Evolutionary conservation across 2,113 vertebrate species (phyloP).

Genomic region (Entomyzon cyanotis): DNA sequence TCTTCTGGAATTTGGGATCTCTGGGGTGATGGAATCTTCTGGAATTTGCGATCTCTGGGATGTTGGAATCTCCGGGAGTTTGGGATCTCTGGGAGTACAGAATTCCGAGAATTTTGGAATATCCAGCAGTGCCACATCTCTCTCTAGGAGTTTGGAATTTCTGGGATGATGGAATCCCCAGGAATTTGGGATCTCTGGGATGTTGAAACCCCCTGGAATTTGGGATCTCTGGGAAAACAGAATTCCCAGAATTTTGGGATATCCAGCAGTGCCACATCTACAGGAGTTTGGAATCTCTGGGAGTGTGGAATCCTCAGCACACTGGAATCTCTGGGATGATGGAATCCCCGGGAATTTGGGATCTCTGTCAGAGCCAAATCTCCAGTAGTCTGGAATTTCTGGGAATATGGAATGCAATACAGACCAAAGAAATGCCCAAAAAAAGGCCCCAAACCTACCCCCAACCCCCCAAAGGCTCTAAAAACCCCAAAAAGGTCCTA

Average conservation of each 20-base stretch:
- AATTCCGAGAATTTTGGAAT: too few relatives aligned
- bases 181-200: background rate
- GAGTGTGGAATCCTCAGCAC: too few relatives aligned
- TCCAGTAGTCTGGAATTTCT: too few relatives aligned
- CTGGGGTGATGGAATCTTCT: background rate
- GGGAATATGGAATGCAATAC: too few relatives aligned
- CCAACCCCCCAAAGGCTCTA: background rate
- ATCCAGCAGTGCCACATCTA: background rate
- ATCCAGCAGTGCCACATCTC: too few relatives aligned
- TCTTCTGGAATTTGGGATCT: background rate
- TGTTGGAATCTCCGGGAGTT: background rate
- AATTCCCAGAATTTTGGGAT: fast-evolving
- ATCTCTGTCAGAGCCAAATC: background rate
- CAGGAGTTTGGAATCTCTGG: too few relatives aligned
- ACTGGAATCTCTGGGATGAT: too few relatives aligned
- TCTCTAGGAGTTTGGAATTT: background rate
- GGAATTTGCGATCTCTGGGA: too few relatives aligned
- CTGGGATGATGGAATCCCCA: background rate
- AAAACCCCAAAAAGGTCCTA: too few relatives aligned
- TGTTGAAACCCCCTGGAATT: background rate
- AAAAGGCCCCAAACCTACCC: too few relatives aligned
- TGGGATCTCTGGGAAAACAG: background rate
- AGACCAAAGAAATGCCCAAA: too few relatives aligned
- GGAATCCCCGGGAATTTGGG: too few relatives aligned
- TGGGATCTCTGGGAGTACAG: background rate